These are phyloP conservation scores for Andrena cerasifolii DNA, from an alignment of 1,140 invertebrate genomes.

Conservation along the genomic window DNA sequence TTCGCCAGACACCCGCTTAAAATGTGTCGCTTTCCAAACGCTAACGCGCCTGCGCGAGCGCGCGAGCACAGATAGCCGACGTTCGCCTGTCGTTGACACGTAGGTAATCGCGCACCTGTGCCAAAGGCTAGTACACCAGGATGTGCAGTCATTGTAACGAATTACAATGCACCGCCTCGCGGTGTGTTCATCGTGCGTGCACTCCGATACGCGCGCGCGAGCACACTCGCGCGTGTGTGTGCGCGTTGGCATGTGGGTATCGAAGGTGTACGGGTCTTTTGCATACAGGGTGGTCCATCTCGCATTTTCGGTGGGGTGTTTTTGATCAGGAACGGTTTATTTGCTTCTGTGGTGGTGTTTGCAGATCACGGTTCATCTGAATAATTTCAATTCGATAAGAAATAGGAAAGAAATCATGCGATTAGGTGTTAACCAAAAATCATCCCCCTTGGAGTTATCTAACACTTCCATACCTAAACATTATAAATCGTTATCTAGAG, in stretches of 20 bases:
- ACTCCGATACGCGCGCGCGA: constrained; percentile 37
- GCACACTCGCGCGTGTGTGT: neutral
- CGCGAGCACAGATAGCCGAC: constrained; percentile 20
- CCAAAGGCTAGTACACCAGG: constrained; percentile 71
- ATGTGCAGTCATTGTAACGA: constrained; percentile 76
- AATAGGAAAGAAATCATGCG: too few species aligned
- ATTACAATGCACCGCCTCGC: constrained; percentile 72
- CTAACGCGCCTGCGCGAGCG: constrained; percentile 14
- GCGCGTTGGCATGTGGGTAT: constrained; percentile 28
- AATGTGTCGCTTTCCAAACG: constrained; percentile 39
- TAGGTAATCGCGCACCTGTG: constrained; percentile 72
- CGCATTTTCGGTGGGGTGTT: too few species aligned
- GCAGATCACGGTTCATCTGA: too few species aligned
- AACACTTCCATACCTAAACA: too few species aligned
- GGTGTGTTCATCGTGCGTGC: constrained; percentile 56
- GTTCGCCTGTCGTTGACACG: constrained; percentile 70
- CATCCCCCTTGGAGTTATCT: too few species aligned
- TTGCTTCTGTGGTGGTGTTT: too few species aligned
- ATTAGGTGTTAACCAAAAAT: too few species aligned
- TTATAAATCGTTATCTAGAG: too few species aligned
- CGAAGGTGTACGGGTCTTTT: constrained; percentile 10
- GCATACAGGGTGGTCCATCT: too few species aligned
- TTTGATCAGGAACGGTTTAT: too few species aligned
- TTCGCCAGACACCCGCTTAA: neutral
- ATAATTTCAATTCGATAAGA: too few species aligned